A percentile compares a stretch with the other conserved stretches of the same genome.
Conservation (phyloP, 2,113 vertebrate species). For the Oreotrochilus melanogaster region DNA sequence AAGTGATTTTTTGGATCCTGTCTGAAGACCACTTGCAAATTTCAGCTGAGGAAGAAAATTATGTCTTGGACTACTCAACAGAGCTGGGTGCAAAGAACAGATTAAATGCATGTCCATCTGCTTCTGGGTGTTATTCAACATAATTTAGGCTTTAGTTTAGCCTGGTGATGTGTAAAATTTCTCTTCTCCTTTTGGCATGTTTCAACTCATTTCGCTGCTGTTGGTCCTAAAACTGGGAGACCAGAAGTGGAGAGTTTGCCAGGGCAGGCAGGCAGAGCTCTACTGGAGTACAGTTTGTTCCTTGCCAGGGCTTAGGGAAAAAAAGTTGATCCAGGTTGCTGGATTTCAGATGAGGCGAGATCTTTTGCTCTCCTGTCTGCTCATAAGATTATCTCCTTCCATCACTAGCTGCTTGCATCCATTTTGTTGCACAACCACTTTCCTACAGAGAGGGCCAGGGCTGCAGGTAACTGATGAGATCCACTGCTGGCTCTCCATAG, state of each 20-base stretch:
- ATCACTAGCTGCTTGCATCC: background rate
- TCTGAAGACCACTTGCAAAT: background rate
- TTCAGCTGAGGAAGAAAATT: background rate
- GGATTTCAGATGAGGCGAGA: background rate
- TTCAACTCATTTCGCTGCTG: background rate
- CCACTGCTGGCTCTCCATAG: background rate
- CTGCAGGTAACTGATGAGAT: background rate
- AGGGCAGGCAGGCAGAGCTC: background rate
- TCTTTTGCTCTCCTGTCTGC: background rate
- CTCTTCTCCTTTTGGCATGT: background rate
- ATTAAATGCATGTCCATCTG: background rate
- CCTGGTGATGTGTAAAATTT: rapidly evolving
- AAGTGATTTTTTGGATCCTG: background rate
- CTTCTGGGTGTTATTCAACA: background rate
- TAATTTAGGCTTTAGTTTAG: background rate
- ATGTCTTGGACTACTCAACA: background rate
- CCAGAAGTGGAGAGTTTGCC: background rate
- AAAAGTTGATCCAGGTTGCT: background rate
- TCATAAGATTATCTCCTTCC: background rate
- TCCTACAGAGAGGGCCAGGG: background rate
- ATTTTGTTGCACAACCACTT: background rate
- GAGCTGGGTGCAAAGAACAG: background rate
- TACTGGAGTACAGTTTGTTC: background rate
- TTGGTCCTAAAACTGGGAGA: background rate
- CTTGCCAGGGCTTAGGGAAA: background rate